Percentiles rank a stretch among this genome's conserved stretches.
Evolutionary conservation across 2,797 vertebrate species (phyloP).

Genomic region (Hippoglossus hippoglossus): DNA sequence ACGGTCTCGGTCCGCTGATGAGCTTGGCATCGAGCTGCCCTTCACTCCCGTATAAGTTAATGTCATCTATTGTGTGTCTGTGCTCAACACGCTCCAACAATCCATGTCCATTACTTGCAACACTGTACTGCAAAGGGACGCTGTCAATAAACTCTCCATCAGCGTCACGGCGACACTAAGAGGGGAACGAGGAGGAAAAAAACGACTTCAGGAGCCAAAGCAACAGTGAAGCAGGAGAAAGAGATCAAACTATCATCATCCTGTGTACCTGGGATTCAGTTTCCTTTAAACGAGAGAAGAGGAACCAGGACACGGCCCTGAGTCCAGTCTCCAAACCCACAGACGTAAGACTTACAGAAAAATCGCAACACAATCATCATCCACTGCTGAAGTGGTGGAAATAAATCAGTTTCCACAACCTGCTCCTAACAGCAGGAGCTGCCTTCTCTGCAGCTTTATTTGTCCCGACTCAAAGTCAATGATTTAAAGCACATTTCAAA

Average conservation of each 20-base stretch:
- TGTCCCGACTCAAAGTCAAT: background rate
- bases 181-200: conserved; percentile 39
- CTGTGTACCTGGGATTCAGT: conserved; percentile 30
- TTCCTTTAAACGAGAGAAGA: conserved; percentile 29
- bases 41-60: conserved; percentile 57
- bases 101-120: conserved; percentile 69
- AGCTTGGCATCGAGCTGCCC: conserved; percentile 37
- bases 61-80: conserved; percentile 66
- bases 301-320: conserved; percentile 6
- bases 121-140: conserved; percentile 49
- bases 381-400: background rate
- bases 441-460: background rate
- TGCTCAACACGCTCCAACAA: conserved; percentile 47
- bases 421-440: background rate
- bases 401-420: background rate
- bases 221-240: conserved; percentile 39
- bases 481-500: background rate
- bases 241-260: conserved; percentile 50
- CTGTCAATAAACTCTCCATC: conserved; percentile 69
- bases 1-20: conserved; percentile 40
- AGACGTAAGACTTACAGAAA: background rate
- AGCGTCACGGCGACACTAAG: conserved; percentile 48
- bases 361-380: conserved; percentile 5
- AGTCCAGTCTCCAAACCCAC: background rate
- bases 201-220: conserved; percentile 35